phyloP scores from a whole-genome alignment of 2,113 vertebrate species.

The Pogonocichla stellata region DNA sequence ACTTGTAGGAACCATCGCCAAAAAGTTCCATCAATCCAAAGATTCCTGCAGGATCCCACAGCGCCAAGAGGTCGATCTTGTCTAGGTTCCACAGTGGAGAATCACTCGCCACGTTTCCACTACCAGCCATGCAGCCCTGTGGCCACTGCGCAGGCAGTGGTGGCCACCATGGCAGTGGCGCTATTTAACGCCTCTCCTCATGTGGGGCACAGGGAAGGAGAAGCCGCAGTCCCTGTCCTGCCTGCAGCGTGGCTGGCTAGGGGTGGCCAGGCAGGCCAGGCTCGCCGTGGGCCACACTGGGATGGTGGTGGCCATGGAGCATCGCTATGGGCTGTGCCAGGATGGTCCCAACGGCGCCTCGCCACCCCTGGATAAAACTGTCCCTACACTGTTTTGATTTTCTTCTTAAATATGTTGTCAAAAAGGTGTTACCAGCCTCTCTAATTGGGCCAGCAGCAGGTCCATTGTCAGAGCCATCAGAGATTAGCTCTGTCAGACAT shows the following conservation, averaged over 20 bases:
- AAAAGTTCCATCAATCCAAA: not conserved
- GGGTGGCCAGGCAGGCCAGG: not conserved
- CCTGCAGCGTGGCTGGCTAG: not conserved
- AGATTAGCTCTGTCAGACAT: not conserved
- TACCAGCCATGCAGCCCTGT: not conserved
- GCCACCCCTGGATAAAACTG: not conserved
- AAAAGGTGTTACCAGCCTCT: not conserved
- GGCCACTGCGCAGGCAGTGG: too few relatives aligned
- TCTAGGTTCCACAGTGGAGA: not conserved
- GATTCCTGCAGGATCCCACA: not conserved
- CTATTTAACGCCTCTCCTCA: not conserved
- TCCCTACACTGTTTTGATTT: not conserved
- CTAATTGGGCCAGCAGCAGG: not conserved
- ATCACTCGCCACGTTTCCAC: not conserved
- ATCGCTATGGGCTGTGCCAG: not conserved
- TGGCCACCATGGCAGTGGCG: not conserved
- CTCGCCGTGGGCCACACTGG: not conserved
- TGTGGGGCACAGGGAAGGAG: too few relatives aligned
- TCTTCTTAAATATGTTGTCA: not conserved
- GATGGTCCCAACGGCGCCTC: not conserved
- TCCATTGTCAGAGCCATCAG: not conserved
- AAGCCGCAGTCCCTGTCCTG: not conserved
- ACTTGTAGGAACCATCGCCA: too few relatives aligned
- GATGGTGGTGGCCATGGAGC: not conserved
- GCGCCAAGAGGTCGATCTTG: accelerated